phyloP scores from a whole-genome alignment of 1,140 invertebrate species.

The Procambarus clarkii region DNA sequence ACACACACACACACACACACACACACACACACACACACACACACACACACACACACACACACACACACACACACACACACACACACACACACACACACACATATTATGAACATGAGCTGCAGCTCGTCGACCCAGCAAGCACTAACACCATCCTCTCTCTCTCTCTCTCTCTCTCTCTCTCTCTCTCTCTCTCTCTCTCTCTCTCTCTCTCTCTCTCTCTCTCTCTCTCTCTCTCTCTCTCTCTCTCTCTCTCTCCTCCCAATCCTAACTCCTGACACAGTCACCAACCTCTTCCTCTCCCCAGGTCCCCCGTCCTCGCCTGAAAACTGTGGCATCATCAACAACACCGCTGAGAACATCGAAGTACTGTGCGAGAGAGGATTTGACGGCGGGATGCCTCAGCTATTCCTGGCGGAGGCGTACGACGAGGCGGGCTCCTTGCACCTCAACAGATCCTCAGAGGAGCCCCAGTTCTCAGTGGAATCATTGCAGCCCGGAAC shows the following conservation, averaged over 20 bases:
- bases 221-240: neutral
- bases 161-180: no score
- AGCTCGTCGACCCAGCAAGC: no score
- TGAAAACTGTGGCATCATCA: conserved; percentile 90
- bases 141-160: no score
- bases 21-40: no score
- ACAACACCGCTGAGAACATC: conserved; percentile 88
- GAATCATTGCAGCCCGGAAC: conserved; percentile 82
- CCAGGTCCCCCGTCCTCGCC: conserved; percentile 84
- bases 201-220: no score
- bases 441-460: conserved; percentile 69
- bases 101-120: no score
- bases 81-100: no score
- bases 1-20: no score
- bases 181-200: no score
- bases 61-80: no score
- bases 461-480: conserved; percentile 71
- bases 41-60: no score
- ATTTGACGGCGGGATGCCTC: conserved; percentile 90
- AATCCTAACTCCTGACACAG: neutral
- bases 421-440: conserved; percentile 63
- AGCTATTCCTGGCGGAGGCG: conserved; percentile 88
- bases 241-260: neutral
- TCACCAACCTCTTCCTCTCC: neutral
- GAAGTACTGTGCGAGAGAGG: conserved; percentile 86